These are phyloP conservation scores for Lymantria dispar DNA, from an alignment of 2,888 invertebrate genomes.

Conservation along the genomic window DNA sequence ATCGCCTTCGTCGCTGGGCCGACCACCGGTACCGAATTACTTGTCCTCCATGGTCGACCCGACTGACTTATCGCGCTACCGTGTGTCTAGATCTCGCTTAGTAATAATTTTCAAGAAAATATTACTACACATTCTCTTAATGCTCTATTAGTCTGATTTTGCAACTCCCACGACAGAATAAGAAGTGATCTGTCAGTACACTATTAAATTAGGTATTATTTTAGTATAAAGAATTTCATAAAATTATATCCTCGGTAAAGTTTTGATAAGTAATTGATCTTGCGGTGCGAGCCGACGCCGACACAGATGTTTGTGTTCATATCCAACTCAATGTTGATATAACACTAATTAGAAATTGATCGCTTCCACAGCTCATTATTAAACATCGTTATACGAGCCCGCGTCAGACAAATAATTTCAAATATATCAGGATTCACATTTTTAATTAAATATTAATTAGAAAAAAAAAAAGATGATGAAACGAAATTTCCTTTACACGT, in stretches of 20 bases:
- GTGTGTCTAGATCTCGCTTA: too few relatives aligned
- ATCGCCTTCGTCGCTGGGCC: too few relatives aligned
- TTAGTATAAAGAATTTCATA: neutral
- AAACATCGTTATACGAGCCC: slow-evolving; percentile 7
- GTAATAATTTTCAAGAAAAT: too few relatives aligned
- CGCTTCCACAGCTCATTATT: slow-evolving; percentile 5
- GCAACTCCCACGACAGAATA: too few relatives aligned
- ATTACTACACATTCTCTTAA: too few relatives aligned
- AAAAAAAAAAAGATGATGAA: neutral
- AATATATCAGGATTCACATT: neutral
- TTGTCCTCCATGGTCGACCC: too few relatives aligned
- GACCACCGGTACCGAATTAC: too few relatives aligned
- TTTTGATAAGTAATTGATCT: slow-evolving; percentile 52
- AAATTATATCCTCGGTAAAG: slow-evolving; percentile 21
- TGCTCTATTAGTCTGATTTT: too few relatives aligned
- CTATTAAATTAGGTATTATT: neutral
- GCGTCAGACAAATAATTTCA: neutral
- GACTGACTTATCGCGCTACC: too few relatives aligned
- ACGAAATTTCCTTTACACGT: too few relatives aligned
- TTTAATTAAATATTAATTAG: neutral
- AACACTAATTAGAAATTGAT: slow-evolving; percentile 34
- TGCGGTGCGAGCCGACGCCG: neutral
- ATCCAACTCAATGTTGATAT: slow-evolving; percentile 31
- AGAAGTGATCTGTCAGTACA: neutral
- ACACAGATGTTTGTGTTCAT: slow-evolving; percentile 24